Evolutionary conservation across 2,797 vertebrate species (phyloP).

Genomic region (Halcyon smyrnensis): DNA sequence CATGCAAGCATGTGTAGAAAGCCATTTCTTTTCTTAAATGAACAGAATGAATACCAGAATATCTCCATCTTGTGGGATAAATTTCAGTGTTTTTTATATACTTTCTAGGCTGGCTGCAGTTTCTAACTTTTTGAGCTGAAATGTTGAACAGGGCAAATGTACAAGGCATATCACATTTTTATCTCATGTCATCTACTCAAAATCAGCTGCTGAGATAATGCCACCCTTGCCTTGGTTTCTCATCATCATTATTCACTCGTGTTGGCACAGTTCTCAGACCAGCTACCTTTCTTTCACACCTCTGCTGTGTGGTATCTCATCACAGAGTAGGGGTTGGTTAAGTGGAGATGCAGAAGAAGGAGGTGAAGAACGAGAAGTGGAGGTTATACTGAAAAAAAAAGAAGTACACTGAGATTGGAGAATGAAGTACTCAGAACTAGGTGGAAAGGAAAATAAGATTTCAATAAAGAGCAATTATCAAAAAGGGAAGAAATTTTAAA

Average conservation of each 20-base stretch:
- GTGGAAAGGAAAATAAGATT: neutral
- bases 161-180: neutral
- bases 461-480: neutral
- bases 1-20: neutral
- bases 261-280: neutral
- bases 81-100: neutral
- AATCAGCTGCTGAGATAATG: neutral
- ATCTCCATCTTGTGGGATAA: neutral
- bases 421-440: neutral
- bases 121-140: neutral
- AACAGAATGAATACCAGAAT: neutral
- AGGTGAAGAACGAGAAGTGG: neutral
- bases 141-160: neutral
- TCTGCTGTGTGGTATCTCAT: neutral
- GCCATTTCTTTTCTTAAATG: neutral
- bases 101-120: neutral
- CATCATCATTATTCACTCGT: neutral
- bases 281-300: neutral
- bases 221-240: neutral
- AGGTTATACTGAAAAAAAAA: neutral
- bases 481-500: neutral
- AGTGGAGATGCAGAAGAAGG: neutral
- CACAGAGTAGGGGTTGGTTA: neutral
- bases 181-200: neutral
- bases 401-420: neutral